A percentile compares a stretch with the other conserved stretches of the same genome.
These are phyloP conservation scores for Melospiza georgiana DNA, from an alignment of 2,113 vertebrate genomes.

Conservation along the genomic window DNA sequence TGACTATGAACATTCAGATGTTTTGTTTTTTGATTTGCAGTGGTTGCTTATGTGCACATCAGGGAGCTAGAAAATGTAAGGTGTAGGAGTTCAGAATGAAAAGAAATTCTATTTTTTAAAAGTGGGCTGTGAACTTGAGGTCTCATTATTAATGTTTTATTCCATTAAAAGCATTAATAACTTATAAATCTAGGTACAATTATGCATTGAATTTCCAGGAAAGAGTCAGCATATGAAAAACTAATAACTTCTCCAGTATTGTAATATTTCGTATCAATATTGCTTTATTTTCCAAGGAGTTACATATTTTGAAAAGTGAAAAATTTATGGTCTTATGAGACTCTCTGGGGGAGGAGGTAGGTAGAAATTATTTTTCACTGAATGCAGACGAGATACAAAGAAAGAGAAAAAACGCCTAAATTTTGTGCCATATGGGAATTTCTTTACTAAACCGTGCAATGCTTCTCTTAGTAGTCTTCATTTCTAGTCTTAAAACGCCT, in stretches of 20 bases:
- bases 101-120: neutral
- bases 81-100: neutral
- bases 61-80: neutral
- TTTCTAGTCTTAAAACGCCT: neutral
- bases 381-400: neutral
- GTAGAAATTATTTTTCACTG: neutral
- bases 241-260: neutral
- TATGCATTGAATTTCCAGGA: neutral
- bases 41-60: neutral
- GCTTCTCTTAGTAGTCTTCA: neutral
- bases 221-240: neutral
- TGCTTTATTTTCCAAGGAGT: neutral
- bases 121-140: neutral
- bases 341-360: fast-evolving
- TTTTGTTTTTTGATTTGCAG: neutral
- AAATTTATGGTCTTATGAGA: neutral
- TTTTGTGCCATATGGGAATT: neutral
- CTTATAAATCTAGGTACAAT: neutral
- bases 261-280: neutral
- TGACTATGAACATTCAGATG: neutral
- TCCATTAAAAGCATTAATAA: neutral
- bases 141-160: neutral
- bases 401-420: neutral
- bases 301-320: neutral
- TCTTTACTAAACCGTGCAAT: neutral